phyloP scores from a whole-genome alignment of 1,140 invertebrate genomes.

The Neocloeon triangulifer region DNA sequence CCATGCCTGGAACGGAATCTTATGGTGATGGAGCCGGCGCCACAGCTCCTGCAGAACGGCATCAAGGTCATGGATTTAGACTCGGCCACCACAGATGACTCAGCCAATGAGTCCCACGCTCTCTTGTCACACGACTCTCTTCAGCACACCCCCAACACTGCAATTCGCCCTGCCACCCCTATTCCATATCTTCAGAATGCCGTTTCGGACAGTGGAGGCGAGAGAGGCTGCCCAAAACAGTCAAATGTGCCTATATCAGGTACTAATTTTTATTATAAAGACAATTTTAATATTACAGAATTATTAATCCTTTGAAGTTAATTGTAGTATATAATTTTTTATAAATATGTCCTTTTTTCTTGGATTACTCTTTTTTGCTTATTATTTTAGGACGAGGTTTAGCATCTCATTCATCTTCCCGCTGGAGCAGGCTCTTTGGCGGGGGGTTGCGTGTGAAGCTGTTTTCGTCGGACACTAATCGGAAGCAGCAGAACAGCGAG shows the following conservation, averaged over 20 bases:
- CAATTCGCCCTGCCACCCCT: conserved; percentile 25
- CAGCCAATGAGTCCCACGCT: conserved; percentile 20
- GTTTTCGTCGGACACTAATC: too few relatives aligned
- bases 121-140: conserved; percentile 24
- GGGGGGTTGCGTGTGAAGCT: too few relatives aligned
- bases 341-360: too few relatives aligned
- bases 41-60: conserved; percentile 26
- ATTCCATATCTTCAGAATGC: conserved; percentile 56
- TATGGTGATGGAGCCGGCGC: conserved; percentile 23
- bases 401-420: neutral
- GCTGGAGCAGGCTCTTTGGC: conserved; percentile 2
- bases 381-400: conserved; percentile 7
- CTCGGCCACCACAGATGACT: conserved; percentile 16
- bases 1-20: conserved; percentile 72
- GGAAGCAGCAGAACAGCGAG: too few relatives aligned
- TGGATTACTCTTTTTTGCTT: too few relatives aligned
- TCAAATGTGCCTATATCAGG: conserved; percentile 27
- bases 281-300: too few relatives aligned
- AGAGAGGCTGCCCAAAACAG: conserved; percentile 28
- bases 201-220: conserved; percentile 20
- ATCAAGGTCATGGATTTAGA: conserved; percentile 39
- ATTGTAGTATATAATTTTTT: too few relatives aligned
- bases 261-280: too few relatives aligned
- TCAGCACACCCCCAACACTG: conserved; percentile 12
- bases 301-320: too few relatives aligned